Conservation (phyloP, 2,113 vertebrate species). For the Struthio camelus region DNA sequence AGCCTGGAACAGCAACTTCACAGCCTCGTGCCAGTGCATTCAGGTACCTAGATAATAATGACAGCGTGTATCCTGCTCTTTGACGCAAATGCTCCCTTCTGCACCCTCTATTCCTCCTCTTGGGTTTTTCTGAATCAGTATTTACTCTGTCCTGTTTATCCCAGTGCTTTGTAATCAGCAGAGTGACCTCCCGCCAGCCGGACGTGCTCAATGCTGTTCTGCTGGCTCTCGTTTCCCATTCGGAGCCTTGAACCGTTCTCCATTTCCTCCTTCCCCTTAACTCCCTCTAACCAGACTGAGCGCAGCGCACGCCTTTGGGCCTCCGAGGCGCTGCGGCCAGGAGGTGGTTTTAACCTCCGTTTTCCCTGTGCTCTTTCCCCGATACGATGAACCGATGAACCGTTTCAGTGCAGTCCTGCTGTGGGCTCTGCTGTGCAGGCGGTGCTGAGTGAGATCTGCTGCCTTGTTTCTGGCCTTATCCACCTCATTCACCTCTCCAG, state of each 20-base stretch:
- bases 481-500: not conserved
- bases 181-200: not conserved
- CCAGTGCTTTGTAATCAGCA: not conserved
- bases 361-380: not conserved
- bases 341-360: not conserved
- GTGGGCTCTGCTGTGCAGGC: not conserved
- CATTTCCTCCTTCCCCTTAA: not conserved
- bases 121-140: not conserved
- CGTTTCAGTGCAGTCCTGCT: not conserved
- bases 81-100: not conserved
- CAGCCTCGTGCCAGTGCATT: not conserved
- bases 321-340: not conserved
- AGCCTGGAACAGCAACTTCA: not conserved
- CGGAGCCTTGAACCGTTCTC: not conserved
- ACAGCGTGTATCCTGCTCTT: not conserved
- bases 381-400: rapidly evolving
- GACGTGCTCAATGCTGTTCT: not conserved
- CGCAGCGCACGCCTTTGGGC: rapidly evolving
- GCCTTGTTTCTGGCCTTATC: not conserved
- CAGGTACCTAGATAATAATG: not conserved
- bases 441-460: rapidly evolving
- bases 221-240: not conserved
- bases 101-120: not conserved
- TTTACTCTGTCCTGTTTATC: not conserved
- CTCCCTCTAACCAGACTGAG: not conserved